phyloP scores from a whole-genome alignment of 1,140 invertebrate genomes.

The Hormaphis cornu region DNA sequence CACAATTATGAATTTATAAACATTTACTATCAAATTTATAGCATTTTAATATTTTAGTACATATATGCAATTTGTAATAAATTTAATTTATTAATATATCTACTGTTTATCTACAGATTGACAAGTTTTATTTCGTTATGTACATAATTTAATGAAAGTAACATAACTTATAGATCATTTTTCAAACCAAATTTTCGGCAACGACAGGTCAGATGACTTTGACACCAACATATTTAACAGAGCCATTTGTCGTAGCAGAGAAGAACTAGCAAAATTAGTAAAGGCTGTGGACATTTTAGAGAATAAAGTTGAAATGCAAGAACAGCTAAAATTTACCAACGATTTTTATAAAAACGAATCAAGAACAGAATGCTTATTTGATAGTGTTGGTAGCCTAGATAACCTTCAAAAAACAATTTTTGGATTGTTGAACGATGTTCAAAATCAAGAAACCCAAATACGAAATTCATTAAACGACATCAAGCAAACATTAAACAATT shows the following conservation, averaged over 20 bases:
- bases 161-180: slow-evolving; percentile 21
- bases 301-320: slow-evolving; percentile 35
- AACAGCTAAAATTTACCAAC: slow-evolving; percentile 31
- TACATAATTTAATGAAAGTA: slow-evolving; percentile 6
- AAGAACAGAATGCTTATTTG: not conserved
- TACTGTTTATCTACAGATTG: not conserved
- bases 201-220: not conserved
- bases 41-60: not conserved
- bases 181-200: not conserved
- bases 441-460: slow-evolving; percentile 36
- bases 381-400: not conserved
- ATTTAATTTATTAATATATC: not conserved
- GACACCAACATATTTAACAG: not conserved
- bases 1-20: not conserved
- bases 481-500: slow-evolving; percentile 1
- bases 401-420: slow-evolving; percentile 36
- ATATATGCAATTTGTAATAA: not conserved
- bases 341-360: not conserved
- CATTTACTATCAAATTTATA: not conserved
- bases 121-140: not conserved
- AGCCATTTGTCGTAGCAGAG: slow-evolving; percentile 18
- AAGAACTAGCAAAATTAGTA: slow-evolving; percentile 36
- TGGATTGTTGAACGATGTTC: slow-evolving; percentile 36
- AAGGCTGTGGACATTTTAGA: slow-evolving; percentile 36
- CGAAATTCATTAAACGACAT: slow-evolving; percentile 6